Evolutionary conservation across 2,888 invertebrate species (phyloP).

Genomic region (Stenodera caucasica): DNA sequence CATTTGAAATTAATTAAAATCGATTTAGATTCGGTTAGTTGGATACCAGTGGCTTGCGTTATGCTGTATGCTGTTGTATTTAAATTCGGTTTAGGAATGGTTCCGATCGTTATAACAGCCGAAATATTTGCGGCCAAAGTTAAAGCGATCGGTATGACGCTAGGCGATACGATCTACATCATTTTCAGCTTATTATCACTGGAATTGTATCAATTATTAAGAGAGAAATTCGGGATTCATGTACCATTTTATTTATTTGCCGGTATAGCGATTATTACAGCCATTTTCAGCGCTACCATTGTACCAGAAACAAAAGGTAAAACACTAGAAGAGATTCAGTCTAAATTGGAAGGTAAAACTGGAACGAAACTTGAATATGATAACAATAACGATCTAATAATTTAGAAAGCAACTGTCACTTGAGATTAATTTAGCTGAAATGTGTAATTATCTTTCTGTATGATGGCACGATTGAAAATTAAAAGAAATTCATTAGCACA

Average conservation of each 20-base stretch:
- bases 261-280: slow-evolving; percentile 32
- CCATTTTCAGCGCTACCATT: slow-evolving; percentile 32
- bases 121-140: slow-evolving; percentile 53
- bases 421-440: background rate
- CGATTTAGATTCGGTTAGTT: slow-evolving; percentile 45
- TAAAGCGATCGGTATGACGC: slow-evolving; percentile 49
- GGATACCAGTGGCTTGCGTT: slow-evolving; percentile 50
- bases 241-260: slow-evolving; percentile 41
- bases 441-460: background rate
- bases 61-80: slow-evolving; percentile 51
- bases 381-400: background rate
- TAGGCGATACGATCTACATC: slow-evolving; percentile 38
- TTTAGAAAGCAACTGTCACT: background rate
- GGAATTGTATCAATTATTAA: slow-evolving; percentile 36
- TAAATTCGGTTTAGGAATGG: slow-evolving; percentile 51
- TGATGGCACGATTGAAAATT: background rate
- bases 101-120: slow-evolving; percentile 52
- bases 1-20: slow-evolving; percentile 41
- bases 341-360: slow-evolving; percentile 39
- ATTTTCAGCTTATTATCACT: slow-evolving; percentile 36
- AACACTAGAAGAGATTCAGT: slow-evolving; percentile 45
- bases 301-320: slow-evolving; percentile 47
- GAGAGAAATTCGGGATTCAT: slow-evolving; percentile 33
- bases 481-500: background rate
- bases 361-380: background rate